These are phyloP conservation scores for Drosophila prostipennis DNA, from an alignment of 2,888 invertebrate species.

Conservation along the genomic window DNA sequence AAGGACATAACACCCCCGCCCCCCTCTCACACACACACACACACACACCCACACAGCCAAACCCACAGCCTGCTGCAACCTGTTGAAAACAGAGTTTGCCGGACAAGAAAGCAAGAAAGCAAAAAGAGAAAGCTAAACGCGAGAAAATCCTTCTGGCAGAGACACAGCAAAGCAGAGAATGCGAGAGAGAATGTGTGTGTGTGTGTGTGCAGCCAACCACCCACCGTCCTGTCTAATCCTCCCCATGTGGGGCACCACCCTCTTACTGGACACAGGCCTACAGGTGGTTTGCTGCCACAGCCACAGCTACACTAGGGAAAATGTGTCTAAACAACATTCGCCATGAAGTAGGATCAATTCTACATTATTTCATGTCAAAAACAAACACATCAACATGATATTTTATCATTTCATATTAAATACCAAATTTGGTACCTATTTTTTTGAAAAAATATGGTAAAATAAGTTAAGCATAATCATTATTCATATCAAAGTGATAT, in stretches of 20 bases:
- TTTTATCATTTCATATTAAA: too few relatives aligned
- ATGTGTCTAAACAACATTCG: too few relatives aligned
- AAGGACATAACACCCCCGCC: slow-evolving; percentile 15
- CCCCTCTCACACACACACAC: slow-evolving; percentile 13
- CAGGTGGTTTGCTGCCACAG: slow-evolving; percentile 28
- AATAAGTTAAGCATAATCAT: too few relatives aligned
- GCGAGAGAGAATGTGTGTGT: neutral
- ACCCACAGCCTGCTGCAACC: slow-evolving; percentile 52
- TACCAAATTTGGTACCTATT: too few relatives aligned
- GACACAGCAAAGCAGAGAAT: slow-evolving; percentile 20
- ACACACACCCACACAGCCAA: slow-evolving; percentile 13
- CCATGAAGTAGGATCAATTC: too few relatives aligned
- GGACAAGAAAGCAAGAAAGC: slow-evolving; percentile 37
- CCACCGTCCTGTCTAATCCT: neutral
- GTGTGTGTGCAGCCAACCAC: neutral
- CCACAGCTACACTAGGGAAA: too few relatives aligned
- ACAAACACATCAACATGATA: too few relatives aligned
- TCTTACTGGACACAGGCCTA: slow-evolving; percentile 16
- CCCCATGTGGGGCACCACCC: slow-evolving; percentile 16
- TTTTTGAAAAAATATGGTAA: too few relatives aligned
- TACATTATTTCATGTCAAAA: too few relatives aligned
- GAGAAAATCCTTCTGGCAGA: slow-evolving; percentile 59
- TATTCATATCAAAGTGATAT: too few relatives aligned
- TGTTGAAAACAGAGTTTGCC: slow-evolving; percentile 53
- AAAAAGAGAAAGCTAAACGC: slow-evolving; percentile 65